Evolutionary conservation across 2,888 invertebrate genomes (phyloP), one percentile per base, ranked within the genome.

Genomic region (Petrophora chlorosata): DNA sequence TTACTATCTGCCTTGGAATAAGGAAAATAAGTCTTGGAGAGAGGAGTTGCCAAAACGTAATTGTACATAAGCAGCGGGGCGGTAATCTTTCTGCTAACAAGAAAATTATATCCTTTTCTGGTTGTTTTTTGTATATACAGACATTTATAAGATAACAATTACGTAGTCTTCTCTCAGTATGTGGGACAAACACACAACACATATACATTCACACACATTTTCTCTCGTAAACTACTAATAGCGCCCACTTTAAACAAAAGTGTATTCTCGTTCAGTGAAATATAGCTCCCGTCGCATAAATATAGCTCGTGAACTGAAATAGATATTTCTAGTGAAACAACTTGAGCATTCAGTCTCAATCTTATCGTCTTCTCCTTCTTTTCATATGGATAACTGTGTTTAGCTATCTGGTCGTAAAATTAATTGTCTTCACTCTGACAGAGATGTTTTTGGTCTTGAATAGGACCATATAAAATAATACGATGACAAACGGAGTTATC

Each of bases 221-320:
- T 23, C 34, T 34, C 33, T 29, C 33, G 22, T 47, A 25, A 33
- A 49, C 42, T 38, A 43, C 49, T 39, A 29, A 49, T 39, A 49
- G 47, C 59, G 36, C 47, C 51, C 53, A 49, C 53, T 33, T 43
- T 32, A 43, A 42, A 46, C 41, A 39, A 41, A 50, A 48, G 34
- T 45, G 43, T 48, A 56, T 45, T 36, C 30, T 36, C 26, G 45
- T 36, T 45, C 44, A 35, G 17, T 45, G 38, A 53, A 39, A 48
- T 55, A 53, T 53, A 55, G 36, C 41, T 50, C 49, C 23, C 48
- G 43, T 32, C 41, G 29, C 25, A 40, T 52, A 50, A 56, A 59
- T 54, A 59, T 59, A 59, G 52, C 54, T 38, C 40, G 3, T 17
- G 35, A 50, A 54, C 47, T 35, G 43, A 59, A 59, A 59, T 56